These are phyloP conservation scores for Hiodon tergisus DNA, from an alignment of 2,113 vertebrate genomes.

Conservation along the genomic window DNA sequence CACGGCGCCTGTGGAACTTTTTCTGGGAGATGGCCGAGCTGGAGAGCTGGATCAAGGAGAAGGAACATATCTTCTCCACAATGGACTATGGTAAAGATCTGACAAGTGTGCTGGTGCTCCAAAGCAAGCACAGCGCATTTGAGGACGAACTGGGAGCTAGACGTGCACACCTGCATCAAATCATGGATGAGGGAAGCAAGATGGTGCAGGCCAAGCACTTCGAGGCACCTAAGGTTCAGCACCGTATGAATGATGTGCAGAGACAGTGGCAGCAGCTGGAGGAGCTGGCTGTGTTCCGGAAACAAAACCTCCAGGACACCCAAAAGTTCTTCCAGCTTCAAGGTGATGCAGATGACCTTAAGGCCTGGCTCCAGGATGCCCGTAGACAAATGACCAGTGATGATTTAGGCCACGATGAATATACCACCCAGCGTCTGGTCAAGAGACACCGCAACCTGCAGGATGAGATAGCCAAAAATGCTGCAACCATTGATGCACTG, in stretches of 20 bases:
- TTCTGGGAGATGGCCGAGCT: slow-evolving; percentile 88
- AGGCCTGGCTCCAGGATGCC: slow-evolving; percentile 74
- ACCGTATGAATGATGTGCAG: slow-evolving; percentile 61
- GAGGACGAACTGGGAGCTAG: slow-evolving; percentile 83
- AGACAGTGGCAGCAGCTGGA: slow-evolving; percentile 84
- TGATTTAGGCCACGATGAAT: slow-evolving; percentile 84
- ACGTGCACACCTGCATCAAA: slow-evolving; percentile 61
- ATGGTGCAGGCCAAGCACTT: slow-evolving; percentile 72
- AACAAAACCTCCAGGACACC: slow-evolving; percentile 75
- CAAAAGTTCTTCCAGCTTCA: slow-evolving; percentile 93
- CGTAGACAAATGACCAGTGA: slow-evolving; percentile 68
- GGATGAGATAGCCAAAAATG: slow-evolving; percentile 71
- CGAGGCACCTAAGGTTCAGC: slow-evolving; percentile 61
- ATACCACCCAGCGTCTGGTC: slow-evolving; percentile 74
- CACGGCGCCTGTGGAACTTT: slow-evolving; percentile 84
- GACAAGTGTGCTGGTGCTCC: slow-evolving; percentile 79
- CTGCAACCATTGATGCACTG: slow-evolving; percentile 68
- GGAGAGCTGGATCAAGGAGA: slow-evolving; percentile 91
- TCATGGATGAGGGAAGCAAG: slow-evolving; percentile 66
- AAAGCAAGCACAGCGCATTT: slow-evolving; percentile 84
- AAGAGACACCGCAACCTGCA: slow-evolving; percentile 76
- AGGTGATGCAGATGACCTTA: slow-evolving; percentile 82
- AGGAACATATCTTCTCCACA: slow-evolving; percentile 89
- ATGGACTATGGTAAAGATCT: slow-evolving; percentile 91
- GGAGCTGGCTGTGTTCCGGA: slow-evolving; percentile 80